A percentile compares a stretch with the other conserved stretches of the same genome.
Conservation (phyloP, 1,140 invertebrate genomes). For the Mamestra configurata region DNA sequence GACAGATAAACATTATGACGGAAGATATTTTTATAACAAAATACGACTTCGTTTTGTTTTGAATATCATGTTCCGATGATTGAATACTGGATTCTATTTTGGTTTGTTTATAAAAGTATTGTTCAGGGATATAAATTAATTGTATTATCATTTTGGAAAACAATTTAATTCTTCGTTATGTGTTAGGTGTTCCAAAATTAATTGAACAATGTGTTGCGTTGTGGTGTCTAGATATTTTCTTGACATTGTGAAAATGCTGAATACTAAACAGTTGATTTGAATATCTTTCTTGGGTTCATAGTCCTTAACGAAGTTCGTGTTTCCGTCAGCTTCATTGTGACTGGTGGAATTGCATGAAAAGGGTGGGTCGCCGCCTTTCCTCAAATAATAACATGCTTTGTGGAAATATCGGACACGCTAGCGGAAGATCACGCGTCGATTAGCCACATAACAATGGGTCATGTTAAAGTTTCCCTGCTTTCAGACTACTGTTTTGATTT, state of each 20-base stretch:
- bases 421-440: slow-evolving; percentile 49
- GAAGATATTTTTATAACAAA: background rate
- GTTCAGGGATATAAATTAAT: too few relatives aligned
- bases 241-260: background rate
- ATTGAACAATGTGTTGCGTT: background rate
- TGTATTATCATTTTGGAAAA: too few relatives aligned
- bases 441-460: slow-evolving; percentile 22
- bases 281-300: slow-evolving; percentile 38
- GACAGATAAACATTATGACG: background rate
- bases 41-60: background rate
- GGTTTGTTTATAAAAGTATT: background rate
- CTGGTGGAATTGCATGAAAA: slow-evolving; percentile 52
- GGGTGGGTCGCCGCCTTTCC: slow-evolving; percentile 29
- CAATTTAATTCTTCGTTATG: too few relatives aligned
- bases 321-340: slow-evolving; percentile 45
- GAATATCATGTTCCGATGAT: background rate
- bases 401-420: slow-evolving; percentile 51
- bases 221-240: background rate
- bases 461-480: slow-evolving; percentile 7
- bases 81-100: slow-evolving; percentile 3
- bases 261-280: slow-evolving; percentile 27
- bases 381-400: slow-evolving; percentile 47
- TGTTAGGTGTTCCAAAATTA: too few relatives aligned
- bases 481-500: background rate
- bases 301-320: slow-evolving; percentile 48